Evolutionary conservation across 2,888 invertebrate genomes (phyloP).

Genomic region (Drosophila meridiana): DNA sequence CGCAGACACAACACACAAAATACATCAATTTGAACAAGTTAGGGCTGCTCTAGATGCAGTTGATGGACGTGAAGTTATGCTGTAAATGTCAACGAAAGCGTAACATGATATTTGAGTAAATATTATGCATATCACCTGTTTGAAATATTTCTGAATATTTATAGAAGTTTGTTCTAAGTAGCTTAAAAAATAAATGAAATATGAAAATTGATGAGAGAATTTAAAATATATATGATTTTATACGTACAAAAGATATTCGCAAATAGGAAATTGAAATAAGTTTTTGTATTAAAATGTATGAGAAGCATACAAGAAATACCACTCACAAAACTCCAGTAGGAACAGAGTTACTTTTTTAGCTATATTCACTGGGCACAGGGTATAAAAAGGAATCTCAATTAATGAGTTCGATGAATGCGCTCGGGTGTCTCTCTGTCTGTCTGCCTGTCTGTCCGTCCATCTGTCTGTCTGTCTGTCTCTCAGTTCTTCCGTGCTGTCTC

Average conservation of each 20-base stretch:
- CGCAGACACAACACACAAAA: conserved; percentile 22
- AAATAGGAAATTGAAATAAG: too few species aligned
- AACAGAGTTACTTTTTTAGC: neutral
- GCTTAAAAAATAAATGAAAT: too few species aligned
- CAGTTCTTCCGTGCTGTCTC: conserved; percentile 9
- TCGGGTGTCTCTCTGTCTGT: conserved; percentile 40
- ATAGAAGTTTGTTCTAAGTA: too few species aligned
- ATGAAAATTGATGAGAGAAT: too few species aligned
- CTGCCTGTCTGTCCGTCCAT: conserved; percentile 32
- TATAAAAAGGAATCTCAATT: conserved; percentile 76
- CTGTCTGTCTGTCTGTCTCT: conserved; percentile 21
- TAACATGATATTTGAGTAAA: too few species aligned
- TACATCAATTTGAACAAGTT: conserved; percentile 68
- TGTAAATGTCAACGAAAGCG: neutral
- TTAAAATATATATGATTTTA: too few species aligned
- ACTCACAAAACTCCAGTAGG: too few species aligned
- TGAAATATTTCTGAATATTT: too few species aligned
- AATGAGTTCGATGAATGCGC: conserved; percentile 79
- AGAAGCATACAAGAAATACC: too few species aligned
- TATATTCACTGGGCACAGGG: neutral
- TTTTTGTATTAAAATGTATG: too few species aligned
- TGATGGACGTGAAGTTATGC: neutral
- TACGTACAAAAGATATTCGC: too few species aligned
- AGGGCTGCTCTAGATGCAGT: neutral
- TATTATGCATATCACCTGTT: too few species aligned